Percentiles rank a stretch among this genome's conserved stretches.
Evolutionary conservation across 2,113 vertebrate genomes (phyloP).

Genomic region (Probosciger aterrimus): DNA sequence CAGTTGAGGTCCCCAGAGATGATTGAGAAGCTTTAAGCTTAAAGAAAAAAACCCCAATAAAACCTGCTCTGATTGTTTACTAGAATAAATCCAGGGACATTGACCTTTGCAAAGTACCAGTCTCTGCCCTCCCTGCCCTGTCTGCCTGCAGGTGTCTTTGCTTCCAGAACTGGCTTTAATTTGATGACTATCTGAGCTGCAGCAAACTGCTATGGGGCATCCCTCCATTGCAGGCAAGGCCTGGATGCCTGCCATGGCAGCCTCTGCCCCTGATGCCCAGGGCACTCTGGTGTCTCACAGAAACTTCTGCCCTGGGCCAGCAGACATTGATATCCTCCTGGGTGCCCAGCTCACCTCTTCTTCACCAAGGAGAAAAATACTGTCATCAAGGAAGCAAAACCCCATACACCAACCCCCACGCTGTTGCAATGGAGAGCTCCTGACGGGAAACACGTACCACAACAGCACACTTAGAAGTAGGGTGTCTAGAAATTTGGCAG

Average conservation of each 20-base stretch:
- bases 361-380: neutral
- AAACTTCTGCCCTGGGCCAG: neutral
- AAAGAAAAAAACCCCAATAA: neutral
- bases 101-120: neutral
- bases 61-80: neutral
- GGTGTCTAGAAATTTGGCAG: neutral
- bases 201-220: neutral
- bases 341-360: neutral
- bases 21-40: neutral
- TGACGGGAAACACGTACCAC: fast-evolving
- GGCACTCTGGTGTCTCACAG: neutral
- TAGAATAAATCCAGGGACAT: neutral
- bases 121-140: neutral
- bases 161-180: neutral
- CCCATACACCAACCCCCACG: fast-evolving
- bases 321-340: fast-evolving
- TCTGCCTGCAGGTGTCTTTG: neutral
- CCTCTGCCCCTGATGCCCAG: neutral
- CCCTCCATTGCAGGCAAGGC: neutral
- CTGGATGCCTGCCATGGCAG: neutral
- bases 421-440: neutral
- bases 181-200: neutral
- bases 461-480: neutral
- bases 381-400: neutral
- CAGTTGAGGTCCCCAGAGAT: neutral